Percentiles rank a stretch among this genome's conserved stretches.
These are phyloP conservation scores for Brachionus asplanchnoidis DNA, from an alignment of 1,140 invertebrate genomes.

Conservation along the genomic window DNA sequence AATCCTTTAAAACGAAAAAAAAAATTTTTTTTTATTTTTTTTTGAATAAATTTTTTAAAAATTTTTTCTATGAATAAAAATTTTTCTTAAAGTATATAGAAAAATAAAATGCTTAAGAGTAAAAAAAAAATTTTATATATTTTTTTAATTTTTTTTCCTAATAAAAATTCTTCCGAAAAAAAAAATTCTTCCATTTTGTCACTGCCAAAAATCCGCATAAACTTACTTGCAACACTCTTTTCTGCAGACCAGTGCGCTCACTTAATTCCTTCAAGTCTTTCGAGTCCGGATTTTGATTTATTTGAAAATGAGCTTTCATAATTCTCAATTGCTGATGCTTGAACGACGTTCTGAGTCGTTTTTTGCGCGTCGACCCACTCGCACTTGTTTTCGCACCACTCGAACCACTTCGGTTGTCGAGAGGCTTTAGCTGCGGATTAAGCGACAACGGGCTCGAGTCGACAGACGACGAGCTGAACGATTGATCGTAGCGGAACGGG, in stretches of 20 bases:
- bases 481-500: neutral
- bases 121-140: constrained; percentile 13
- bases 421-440: constrained; percentile 26
- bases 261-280: constrained; percentile 95
- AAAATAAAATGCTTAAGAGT: too few species aligned
- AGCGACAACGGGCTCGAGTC: neutral
- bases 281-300: constrained; percentile 97
- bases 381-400: neutral
- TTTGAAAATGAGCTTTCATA: constrained; percentile 96
- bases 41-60: too few species aligned
- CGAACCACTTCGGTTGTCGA: neutral
- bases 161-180: too few species aligned
- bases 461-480: neutral
- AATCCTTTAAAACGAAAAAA: neutral
- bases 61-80: too few species aligned
- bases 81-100: too few species aligned
- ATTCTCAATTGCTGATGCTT: constrained; percentile 94
- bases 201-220: neutral
- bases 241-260: constrained; percentile 93
- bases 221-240: constrained; percentile 90
- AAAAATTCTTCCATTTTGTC: too few species aligned
- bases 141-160: too few species aligned
- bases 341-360: constrained; percentile 91
- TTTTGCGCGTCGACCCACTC: constrained; percentile 51
- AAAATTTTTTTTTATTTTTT: neutral